Conservation (phyloP, 1,140 invertebrate genomes). For the Aphaenogaster ashmeadi region DNA sequence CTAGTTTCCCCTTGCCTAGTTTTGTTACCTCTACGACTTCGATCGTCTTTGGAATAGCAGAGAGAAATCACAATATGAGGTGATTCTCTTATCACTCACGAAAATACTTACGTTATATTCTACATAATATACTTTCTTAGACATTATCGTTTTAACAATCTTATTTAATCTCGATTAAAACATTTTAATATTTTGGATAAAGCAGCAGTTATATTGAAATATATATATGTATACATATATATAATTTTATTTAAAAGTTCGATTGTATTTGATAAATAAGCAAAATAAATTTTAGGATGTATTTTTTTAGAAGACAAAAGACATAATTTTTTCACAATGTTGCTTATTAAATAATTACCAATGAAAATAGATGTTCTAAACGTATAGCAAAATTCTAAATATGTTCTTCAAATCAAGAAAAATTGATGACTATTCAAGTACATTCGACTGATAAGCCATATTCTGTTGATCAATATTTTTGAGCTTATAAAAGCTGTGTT, state of each 20-base stretch:
- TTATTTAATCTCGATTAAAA: not conserved
- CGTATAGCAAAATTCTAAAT: not conserved
- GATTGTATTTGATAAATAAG: not conserved
- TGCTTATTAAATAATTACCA: not conserved
- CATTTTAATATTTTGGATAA: not conserved
- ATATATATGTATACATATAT: not conserved
- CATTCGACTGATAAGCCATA: conserved; percentile 6
- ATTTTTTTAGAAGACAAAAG: not conserved
- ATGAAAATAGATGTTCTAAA: not conserved
- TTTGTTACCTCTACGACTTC: conserved; percentile 42
- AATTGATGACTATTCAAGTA: conserved; percentile 1
- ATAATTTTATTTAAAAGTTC: not conserved
- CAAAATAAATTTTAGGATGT: not conserved
- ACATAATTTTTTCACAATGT: not conserved
- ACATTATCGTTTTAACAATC: not conserved
- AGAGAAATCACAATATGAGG: not conserved
- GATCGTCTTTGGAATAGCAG: conserved; percentile 45
- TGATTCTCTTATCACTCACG: not conserved
- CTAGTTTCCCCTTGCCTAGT: conserved; percentile 18
- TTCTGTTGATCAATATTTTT: not conserved
- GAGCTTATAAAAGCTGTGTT: not conserved
- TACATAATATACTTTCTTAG: not conserved
- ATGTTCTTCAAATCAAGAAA: not conserved
- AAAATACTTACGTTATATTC: not conserved
- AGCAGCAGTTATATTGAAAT: too few species aligned